Conservation (phyloP, 2,113 vertebrate genomes). For the Plestiodon gilberti region DNA sequence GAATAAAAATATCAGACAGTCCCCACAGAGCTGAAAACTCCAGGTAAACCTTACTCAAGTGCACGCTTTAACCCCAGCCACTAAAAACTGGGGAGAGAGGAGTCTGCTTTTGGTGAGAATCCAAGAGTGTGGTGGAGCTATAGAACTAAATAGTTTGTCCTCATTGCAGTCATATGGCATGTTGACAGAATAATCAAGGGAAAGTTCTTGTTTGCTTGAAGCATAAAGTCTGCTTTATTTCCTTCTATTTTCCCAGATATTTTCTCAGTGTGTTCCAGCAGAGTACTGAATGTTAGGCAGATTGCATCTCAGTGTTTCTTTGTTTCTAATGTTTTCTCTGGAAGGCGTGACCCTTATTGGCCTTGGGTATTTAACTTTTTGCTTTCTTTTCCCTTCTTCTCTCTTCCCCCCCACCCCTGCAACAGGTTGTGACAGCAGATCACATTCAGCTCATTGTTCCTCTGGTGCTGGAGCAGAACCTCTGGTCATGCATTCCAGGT, state of each 20-base stretch:
- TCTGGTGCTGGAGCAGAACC: constrained; percentile 91
- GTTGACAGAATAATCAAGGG: background rate
- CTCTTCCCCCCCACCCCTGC: too few species aligned
- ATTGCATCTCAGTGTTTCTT: background rate
- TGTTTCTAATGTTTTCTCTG: background rate
- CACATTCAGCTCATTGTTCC: constrained; percentile 97
- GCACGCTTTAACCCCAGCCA: too few species aligned
- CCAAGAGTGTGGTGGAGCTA: too few species aligned
- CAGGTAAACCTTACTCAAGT: too few species aligned
- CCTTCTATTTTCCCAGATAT: background rate
- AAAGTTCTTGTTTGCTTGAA: background rate
- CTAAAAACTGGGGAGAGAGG: too few species aligned
- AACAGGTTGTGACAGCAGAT: constrained; percentile 93
- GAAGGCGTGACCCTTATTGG: background rate
- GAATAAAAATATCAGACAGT: background rate
- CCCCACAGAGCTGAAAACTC: background rate
- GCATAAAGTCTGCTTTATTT: background rate
- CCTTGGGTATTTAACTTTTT: constrained; percentile 32
- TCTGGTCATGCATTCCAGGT: constrained; percentile 93
- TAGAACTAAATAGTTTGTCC: background rate
- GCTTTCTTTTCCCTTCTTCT: constrained; percentile 48
- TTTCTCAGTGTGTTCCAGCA: constrained; percentile 3
- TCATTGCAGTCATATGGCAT: background rate
- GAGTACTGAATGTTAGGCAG: background rate
- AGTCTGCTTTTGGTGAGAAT: too few species aligned